Evolutionary conservation across 2,113 vertebrate genomes (phyloP), one percentile per base, ranked within the genome.

Genomic region (Litocranius walleri): DNA sequence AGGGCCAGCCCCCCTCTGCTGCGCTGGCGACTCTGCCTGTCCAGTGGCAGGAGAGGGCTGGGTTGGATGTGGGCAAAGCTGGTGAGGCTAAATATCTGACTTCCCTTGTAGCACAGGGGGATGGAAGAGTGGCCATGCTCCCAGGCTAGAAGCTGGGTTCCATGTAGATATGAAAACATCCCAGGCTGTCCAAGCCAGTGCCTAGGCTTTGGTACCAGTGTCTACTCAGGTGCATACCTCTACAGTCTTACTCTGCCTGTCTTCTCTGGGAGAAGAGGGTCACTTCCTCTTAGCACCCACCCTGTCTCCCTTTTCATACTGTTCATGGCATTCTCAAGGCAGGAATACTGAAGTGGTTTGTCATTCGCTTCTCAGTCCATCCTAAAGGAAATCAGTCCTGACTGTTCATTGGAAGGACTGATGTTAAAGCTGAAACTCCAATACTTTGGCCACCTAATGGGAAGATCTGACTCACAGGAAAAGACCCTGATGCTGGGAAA

Each of bases 1-100:
- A 0, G 23, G 11, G 8, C 12, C 33, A n/a, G 12, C 67, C n/a
- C 15, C 2, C 3, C 3, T 36, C n/a, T 40, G 23, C 40, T 71
- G 67, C 3, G 5, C 80, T 61, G 23, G 25, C 0, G 1, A 40
- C 23, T 19, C 6, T 54, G 21, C 45, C 17, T 7, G 6, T 83
- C 8, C 30, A n/a, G 2, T 10, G 33, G 8, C 33, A 40, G 17
- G 23, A 77, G 74, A 81, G 90, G 45, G 45, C 11, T 64, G 74
- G 30, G 19, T 14, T 2, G 56, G 21, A 33, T 4, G 16, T 62
- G 36, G 77, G 29, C 62, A 29, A 62, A 62, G 21, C 45, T 36
- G 15, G 3, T 23, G 6, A 50, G 33, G 10, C 27, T 52, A 27
- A 64, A 27, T 13, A 3, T 30, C 62, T 71, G 56, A 64, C 29